phyloP scores from a whole-genome alignment of 2,888 invertebrate genomes.

The Nycteola revayana region DNA sequence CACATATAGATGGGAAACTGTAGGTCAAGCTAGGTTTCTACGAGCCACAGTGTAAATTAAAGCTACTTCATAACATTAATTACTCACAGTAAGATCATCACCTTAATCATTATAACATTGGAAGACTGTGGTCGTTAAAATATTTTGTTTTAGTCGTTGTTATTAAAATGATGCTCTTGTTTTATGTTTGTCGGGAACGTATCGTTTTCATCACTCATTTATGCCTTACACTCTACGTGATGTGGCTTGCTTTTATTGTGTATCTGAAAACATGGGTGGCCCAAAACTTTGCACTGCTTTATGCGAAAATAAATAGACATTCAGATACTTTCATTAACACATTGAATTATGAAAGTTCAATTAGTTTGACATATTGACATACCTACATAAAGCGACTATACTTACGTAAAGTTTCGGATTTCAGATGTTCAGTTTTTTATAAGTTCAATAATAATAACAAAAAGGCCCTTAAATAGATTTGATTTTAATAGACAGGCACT shows the following conservation, averaged over 20 bases:
- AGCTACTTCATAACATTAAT: conserved; percentile 63
- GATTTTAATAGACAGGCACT: no score
- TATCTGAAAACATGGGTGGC: conserved; percentile 63
- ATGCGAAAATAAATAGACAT: no score
- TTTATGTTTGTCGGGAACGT: conserved; percentile 57
- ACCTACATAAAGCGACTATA: no score
- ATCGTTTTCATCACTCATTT: conserved; percentile 67
- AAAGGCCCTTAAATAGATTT: no score
- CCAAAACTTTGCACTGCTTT: conserved; percentile 36
- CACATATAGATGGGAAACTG: conserved; percentile 31
- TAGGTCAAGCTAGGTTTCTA: conserved; percentile 35
- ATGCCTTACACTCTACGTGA: conserved; percentile 52
- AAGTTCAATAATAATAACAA: no score
- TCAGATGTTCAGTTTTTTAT: no score
- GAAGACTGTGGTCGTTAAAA: conserved; percentile 40
- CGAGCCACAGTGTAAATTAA: conserved; percentile 52
- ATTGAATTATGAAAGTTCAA: no score
- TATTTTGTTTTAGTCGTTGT: conserved; percentile 63
- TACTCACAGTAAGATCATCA: conserved; percentile 51
- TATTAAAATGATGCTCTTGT: conserved; percentile 61
- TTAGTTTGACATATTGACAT: no score
- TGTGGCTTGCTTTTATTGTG: conserved; percentile 53
- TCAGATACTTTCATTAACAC: no score
- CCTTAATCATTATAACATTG: conserved; percentile 41
- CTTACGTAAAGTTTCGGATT: no score